A percentile compares a stretch with the other conserved stretches of the same genome.
These are phyloP conservation scores for Zaprionus davidi DNA, from an alignment of 1,140 invertebrate species.

Conservation along the genomic window DNA sequence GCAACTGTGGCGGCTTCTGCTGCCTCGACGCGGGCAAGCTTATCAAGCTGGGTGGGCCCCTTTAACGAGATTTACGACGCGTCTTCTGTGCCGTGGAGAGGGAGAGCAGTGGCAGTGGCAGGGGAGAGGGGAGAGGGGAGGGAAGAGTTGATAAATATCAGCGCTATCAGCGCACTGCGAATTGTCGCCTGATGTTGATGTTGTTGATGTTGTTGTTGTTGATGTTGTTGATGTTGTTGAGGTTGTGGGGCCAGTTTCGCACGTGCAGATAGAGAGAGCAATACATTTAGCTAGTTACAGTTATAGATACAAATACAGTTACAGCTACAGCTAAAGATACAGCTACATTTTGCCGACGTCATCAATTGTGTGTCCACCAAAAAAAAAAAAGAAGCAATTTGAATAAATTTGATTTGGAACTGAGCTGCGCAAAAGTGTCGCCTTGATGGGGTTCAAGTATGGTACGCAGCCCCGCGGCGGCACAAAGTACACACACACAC, in stretches of 20 bases:
- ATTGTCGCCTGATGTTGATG: conserved; percentile 27
- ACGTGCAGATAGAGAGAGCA: conserved; percentile 26
- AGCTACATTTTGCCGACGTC: conserved; percentile 38
- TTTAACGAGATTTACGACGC: conserved; percentile 35
- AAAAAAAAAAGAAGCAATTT: conserved; percentile 36
- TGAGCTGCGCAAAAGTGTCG: conserved; percentile 64
- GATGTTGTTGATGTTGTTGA: neutral
- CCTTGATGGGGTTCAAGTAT: conserved; percentile 37
- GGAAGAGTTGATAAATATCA: neutral
- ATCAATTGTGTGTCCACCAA: conserved; percentile 24
- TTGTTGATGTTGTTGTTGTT: neutral
- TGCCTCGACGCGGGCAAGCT: neutral
- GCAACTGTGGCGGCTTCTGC: conserved; percentile 18
- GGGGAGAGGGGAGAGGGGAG: neutral
- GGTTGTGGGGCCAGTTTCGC: conserved; percentile 11
- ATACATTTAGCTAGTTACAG: neutral
- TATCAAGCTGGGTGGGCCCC: conserved; percentile 31
- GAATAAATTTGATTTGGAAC: conserved; percentile 69
- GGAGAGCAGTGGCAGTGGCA: neutral
- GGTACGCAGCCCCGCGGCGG: conserved; percentile 3
- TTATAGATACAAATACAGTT: neutral
- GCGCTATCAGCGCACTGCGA: conserved; percentile 25
- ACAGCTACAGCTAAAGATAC: neutral
- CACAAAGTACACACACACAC: neutral
- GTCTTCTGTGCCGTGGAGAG: conserved; percentile 26